Conservation (phyloP, 1,140 invertebrate species). For the Tribolium madens region DNA sequence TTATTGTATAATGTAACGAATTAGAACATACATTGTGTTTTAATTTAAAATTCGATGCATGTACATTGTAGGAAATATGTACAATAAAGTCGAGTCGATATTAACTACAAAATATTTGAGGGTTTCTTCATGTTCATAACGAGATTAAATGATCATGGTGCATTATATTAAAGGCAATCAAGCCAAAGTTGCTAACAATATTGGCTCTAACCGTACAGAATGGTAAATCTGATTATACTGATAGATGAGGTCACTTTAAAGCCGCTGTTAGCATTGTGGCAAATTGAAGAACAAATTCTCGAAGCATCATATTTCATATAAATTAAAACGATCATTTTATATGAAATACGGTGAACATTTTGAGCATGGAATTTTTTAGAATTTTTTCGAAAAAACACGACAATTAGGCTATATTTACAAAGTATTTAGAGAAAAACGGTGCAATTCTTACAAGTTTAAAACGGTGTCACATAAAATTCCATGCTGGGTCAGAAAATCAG, state of each 20-base stretch:
- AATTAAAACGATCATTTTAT: not conserved
- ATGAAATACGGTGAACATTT: constrained; percentile 2
- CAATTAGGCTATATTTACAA: constrained; percentile 12
- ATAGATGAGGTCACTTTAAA: constrained; percentile 49
- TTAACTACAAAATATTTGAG: constrained; percentile 45
- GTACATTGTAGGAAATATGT: constrained; percentile 46
- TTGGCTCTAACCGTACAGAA: constrained; percentile 38
- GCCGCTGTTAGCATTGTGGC: constrained; percentile 16
- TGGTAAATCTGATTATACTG: constrained; percentile 33
- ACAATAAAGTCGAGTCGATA: constrained; percentile 39
- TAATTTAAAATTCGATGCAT: constrained; percentile 48
- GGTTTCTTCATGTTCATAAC: constrained; percentile 32
- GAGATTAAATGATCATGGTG: constrained; percentile 47
- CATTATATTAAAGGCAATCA: constrained; percentile 50
- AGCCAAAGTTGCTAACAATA: constrained; percentile 40
- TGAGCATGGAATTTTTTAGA: constrained; percentile 37
- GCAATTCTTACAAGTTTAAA: not conserved
- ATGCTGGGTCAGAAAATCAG: constrained; percentile 17
- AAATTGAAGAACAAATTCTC: not conserved
- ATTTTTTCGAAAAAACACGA: constrained; percentile 15
- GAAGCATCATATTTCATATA: constrained; percentile 14
- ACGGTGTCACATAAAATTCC: constrained; percentile 14
- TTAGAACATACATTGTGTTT: constrained; percentile 49
- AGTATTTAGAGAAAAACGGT: constrained; percentile 28
- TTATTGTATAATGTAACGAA: constrained; percentile 48